phyloP scores from a whole-genome alignment of 2,797 vertebrate genomes.

The Pseudocheirus occidentalis region DNA sequence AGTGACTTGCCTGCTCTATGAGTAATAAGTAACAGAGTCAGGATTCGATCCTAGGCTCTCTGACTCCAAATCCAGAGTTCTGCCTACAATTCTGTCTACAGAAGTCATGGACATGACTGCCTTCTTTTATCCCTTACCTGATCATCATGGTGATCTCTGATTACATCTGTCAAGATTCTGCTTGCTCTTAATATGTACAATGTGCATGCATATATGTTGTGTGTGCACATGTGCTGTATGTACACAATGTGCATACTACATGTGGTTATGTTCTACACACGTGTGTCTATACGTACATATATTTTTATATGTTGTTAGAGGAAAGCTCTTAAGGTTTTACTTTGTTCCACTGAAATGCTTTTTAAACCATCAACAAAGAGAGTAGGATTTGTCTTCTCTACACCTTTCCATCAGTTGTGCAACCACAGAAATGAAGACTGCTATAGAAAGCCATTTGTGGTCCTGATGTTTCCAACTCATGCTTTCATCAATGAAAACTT shows the following conservation, averaged over 20 bases:
- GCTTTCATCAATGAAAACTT: too few relatives aligned
- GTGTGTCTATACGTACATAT: too few relatives aligned
- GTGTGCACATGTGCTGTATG: neutral
- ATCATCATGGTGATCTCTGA: neutral
- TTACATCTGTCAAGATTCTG: neutral
- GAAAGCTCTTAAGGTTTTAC: neutral
- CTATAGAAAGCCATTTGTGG: too few relatives aligned
- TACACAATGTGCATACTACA: too few relatives aligned
- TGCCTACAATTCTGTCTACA: too few relatives aligned
- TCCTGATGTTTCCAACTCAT: too few relatives aligned
- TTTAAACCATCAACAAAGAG: neutral
- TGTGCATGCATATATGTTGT: rapidly evolving
- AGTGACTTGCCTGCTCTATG: neutral
- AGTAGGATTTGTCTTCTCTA: neutral
- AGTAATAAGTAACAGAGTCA: neutral
- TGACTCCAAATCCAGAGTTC: neutral
- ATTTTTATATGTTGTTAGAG: too few relatives aligned
- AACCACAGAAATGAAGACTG: too few relatives aligned
- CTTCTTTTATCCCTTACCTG: neutral
- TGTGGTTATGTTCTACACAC: too few relatives aligned
- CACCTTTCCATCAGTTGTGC: neutral
- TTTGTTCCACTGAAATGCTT: neutral
- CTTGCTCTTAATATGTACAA: neutral
- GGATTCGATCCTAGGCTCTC: neutral
- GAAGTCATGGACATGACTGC: too few relatives aligned